Evolutionary conservation across 1,140 invertebrate genomes (phyloP).

Genomic region (Papilio polyxenes): DNA sequence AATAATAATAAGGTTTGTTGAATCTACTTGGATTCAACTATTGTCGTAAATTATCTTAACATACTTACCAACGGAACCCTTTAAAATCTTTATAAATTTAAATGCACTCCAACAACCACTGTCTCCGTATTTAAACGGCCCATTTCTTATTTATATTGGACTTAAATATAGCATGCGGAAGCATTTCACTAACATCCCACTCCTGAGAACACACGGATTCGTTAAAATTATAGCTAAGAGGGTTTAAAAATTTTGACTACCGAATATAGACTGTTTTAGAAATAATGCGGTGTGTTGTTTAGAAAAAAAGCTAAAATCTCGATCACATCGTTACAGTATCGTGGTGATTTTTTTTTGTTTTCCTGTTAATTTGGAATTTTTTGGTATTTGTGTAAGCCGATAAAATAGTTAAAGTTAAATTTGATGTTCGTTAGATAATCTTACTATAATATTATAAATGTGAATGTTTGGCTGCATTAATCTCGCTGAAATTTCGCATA

Average conservation of each 20-base stretch:
- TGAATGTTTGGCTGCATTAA: not conserved
- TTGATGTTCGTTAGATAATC: no score
- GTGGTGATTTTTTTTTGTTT: not conserved
- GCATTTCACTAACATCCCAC: conserved; percentile 16
- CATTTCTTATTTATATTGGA: conserved; percentile 29
- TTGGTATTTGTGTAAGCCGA: not conserved
- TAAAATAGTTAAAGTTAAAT: no score
- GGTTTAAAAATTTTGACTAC: conserved; percentile 1
- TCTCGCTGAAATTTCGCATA: no score
- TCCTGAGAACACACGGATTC: not conserved
- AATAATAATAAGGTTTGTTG: no score
- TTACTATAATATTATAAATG: no score
- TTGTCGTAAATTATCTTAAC: not conserved
- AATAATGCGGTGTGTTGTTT: not conserved
- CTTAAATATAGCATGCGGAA: conserved; percentile 32
- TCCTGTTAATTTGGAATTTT: not conserved
- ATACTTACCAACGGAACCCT: not conserved
- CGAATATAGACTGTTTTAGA: not conserved
- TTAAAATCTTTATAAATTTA: not conserved
- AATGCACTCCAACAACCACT: not conserved
- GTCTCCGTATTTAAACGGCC: conserved; percentile 22
- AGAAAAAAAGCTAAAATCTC: not conserved
- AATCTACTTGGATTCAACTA: not conserved
- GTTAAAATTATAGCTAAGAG: not conserved
- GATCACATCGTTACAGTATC: not conserved